Conservation (phyloP, 2,888 invertebrate genomes). For the Bellardia bayeri region DNA sequence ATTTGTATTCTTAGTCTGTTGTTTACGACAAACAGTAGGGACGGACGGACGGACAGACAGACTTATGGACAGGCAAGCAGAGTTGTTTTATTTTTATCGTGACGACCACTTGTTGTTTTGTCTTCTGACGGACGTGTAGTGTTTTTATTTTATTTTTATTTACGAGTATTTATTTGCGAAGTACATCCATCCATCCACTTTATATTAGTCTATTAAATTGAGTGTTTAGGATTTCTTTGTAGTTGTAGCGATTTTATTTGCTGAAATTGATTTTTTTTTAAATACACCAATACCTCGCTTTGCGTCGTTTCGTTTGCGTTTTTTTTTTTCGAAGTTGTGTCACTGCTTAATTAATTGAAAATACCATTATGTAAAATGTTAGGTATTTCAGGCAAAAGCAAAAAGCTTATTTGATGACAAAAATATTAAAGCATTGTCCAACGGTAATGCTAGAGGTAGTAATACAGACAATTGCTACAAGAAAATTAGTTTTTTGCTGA, state of each 20-base stretch:
- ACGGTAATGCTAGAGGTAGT: no score
- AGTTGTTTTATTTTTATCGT: background rate
- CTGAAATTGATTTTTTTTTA: background rate
- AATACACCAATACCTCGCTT: background rate
- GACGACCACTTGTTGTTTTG: conserved; percentile 31
- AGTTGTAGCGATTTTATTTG: conserved; percentile 2
- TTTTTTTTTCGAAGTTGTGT: no score
- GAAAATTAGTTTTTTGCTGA: no score
- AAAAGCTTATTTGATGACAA: no score
- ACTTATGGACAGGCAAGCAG: background rate
- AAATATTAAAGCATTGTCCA: no score
- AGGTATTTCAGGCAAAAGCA: no score
- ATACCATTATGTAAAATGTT: no score
- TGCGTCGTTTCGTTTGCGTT: no score
- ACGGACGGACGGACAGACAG: background rate
- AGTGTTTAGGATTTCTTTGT: background rate
- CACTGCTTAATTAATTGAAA: no score
- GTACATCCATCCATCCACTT: background rate
- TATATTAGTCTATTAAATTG: conserved; percentile 12
- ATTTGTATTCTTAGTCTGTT: background rate
- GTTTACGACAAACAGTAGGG: background rate
- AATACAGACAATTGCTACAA: no score
- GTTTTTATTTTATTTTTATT: background rate
- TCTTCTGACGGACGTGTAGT: background rate
- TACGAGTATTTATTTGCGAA: conserved; percentile 4